These are phyloP conservation scores for Dermolepida albohirtum DNA, from an alignment of 2,888 invertebrate genomes.

Conservation along the genomic window DNA sequence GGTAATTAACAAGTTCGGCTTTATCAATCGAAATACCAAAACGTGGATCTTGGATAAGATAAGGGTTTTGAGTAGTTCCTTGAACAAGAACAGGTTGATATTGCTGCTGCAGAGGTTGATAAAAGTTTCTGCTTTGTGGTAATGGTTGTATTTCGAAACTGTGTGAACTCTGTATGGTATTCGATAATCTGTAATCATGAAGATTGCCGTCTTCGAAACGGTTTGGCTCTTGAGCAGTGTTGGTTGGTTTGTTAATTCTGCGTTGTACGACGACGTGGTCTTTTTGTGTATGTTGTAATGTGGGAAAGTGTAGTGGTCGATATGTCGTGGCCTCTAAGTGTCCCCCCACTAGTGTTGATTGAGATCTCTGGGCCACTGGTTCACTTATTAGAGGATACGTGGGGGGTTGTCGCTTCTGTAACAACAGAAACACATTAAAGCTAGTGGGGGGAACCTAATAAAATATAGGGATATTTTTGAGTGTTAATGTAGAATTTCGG, in stretches of 20 bases:
- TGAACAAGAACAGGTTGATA: constrained; percentile 44
- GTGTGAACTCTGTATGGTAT: constrained; percentile 47
- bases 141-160: constrained; percentile 47
- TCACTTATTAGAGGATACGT: constrained; percentile 44
- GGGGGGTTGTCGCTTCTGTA: constrained; percentile 63
- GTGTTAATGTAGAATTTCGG: no score
- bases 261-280: constrained; percentile 48
- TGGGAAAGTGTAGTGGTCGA: constrained; percentile 59
- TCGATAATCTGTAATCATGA: constrained; percentile 43
- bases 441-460: constrained; percentile 49
- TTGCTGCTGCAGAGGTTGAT: constrained; percentile 50
- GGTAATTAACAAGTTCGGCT: constrained; percentile 39
- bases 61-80: constrained; percentile 52
- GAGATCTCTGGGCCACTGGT: constrained; percentile 1
- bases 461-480: no score
- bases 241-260: constrained; percentile 45
- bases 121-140: constrained; percentile 32
- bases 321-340: constrained; percentile 64
- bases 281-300: constrained; percentile 46
- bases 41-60: constrained; percentile 53
- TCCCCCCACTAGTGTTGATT: constrained; percentile 58
- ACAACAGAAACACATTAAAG: constrained; percentile 58
- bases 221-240: constrained; percentile 49
- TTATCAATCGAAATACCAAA: constrained; percentile 47
- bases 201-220: constrained; percentile 24